Evolutionary conservation across 1,140 invertebrate genomes (phyloP).

Genomic region (Drosophila varians): DNA sequence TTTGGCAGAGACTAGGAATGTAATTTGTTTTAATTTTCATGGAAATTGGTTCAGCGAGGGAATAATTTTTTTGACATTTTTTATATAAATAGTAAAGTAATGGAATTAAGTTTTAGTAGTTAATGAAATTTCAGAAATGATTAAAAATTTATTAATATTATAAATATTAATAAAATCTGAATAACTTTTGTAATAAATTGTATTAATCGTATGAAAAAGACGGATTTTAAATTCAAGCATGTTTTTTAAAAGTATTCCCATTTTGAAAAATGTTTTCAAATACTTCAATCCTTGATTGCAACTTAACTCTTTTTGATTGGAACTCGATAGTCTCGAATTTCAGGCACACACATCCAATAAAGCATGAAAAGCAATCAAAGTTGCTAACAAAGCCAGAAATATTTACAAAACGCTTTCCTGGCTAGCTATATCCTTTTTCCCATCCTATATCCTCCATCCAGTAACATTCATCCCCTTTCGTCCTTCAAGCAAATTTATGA

Average conservation of each 20-base stretch:
- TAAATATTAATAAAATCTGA: no score
- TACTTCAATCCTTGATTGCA: neutral
- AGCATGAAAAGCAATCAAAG: constrained; percentile 48
- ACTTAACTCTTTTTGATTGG: neutral
- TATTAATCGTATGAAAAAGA: no score
- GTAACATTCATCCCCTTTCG: neutral
- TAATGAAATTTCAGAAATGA: no score
- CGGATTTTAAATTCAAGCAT: no score
- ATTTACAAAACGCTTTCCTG: constrained; percentile 37
- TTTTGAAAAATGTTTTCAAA: no score
- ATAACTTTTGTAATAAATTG: no score
- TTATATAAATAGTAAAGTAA: no score
- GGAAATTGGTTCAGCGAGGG: neutral
- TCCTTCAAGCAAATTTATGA: constrained; percentile 61
- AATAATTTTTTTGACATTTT: neutral
- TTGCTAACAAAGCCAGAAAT: constrained; percentile 29
- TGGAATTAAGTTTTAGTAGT: no score
- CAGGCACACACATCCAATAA: constrained; percentile 24
- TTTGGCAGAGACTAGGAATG: neutral
- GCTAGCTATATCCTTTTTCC: neutral
- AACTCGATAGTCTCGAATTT: constrained; percentile 10
- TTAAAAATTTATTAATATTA: no score
- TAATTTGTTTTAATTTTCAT: neutral
- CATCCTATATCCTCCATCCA: neutral
- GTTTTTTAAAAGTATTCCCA: no score